Conservation (phyloP, 2,888 invertebrate species). For the Stictocephala bisonia region DNA sequence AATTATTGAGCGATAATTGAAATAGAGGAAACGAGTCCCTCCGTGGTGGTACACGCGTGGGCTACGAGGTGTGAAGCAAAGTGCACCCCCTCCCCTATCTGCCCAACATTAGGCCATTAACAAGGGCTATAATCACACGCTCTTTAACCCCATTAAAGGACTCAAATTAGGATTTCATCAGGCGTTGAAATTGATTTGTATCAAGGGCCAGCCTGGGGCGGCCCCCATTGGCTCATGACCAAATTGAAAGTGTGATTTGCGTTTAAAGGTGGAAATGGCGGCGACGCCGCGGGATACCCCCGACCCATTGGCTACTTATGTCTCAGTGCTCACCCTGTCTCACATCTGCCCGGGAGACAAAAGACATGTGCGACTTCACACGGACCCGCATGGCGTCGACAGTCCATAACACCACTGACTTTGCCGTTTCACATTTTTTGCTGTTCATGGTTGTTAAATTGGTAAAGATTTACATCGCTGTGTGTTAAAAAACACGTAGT, state of each 20-base stretch:
- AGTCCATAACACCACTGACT: too few species aligned
- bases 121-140: slow-evolving; percentile 34
- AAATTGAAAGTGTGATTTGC: slow-evolving; percentile 42
- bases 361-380: too few species aligned
- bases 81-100: not conserved
- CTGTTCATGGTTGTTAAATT: too few species aligned
- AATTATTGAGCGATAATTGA: too few species aligned
- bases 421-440: too few species aligned
- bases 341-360: not conserved
- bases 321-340: slow-evolving; percentile 14
- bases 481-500: too few species aligned
- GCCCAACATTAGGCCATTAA: slow-evolving; percentile 30
- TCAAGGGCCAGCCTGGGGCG: slow-evolving; percentile 1
- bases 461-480: too few species aligned
- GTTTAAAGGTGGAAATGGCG: slow-evolving; percentile 10
- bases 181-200: slow-evolving; percentile 41
- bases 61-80: not conserved
- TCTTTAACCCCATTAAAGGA: slow-evolving; percentile 33
- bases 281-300: slow-evolving; percentile 20
- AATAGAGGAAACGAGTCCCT: too few species aligned
- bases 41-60: not conserved
- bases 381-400: too few species aligned
- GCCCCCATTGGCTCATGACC: slow-evolving; percentile 29
- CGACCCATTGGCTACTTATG: slow-evolving; percentile 37
- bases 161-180: slow-evolving; percentile 35